phyloP scores from a whole-genome alignment of 2,888 invertebrate species.

The Steinernema hermaphroditum region DNA sequence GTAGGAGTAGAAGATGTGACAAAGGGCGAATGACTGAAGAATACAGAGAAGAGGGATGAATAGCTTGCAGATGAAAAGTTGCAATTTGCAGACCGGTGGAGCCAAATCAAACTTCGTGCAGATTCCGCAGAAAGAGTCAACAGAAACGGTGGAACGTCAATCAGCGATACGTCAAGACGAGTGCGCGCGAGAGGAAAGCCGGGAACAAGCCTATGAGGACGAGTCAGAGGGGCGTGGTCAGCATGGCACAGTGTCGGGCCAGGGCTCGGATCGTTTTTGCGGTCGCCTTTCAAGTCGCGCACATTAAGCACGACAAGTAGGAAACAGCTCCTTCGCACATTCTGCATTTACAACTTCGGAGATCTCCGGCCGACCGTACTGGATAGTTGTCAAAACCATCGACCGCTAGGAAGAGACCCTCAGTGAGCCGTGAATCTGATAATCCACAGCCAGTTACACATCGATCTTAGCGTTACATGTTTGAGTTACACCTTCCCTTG shows the following conservation, averaged over 20 bases:
- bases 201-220: conserved; percentile 8
- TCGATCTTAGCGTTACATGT: no score
- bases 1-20: no score
- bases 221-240: neutral
- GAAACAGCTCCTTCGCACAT: neutral
- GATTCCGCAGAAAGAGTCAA: conserved; percentile 12
- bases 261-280: neutral
- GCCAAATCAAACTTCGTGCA: neutral
- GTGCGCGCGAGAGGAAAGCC: conserved; percentile 10
- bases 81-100: neutral
- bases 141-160: conserved; percentile 24
- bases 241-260: conserved; percentile 10
- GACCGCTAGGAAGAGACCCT: no score
- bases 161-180: conserved; percentile 23
- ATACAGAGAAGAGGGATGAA: no score
- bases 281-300: conserved; percentile 14
- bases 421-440: no score
- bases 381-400: no score
- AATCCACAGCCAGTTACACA: no score
- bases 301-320: neutral
- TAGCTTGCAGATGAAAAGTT: neutral
- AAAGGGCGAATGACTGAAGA: neutral
- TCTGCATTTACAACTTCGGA: neutral
- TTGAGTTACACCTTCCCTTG: no score
- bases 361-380: no score